phyloP scores from a whole-genome alignment of 2,888 invertebrate species.

The Pandemis cinnamomeana region DNA sequence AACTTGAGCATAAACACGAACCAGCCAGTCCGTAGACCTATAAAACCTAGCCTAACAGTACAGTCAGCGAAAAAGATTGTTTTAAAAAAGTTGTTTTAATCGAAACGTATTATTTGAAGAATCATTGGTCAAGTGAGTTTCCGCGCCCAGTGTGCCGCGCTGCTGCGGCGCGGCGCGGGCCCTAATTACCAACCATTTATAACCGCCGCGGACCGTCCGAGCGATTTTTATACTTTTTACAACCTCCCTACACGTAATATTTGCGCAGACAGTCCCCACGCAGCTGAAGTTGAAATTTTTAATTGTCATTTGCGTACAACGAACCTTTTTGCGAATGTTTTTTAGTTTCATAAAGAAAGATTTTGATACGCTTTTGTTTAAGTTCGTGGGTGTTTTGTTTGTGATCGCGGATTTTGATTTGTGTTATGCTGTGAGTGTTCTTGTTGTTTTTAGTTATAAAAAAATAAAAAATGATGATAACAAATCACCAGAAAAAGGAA shows the following conservation, averaged over 20 bases:
- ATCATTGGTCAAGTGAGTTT: neutral
- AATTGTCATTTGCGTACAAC: slow-evolving; percentile 47
- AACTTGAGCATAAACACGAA: no score
- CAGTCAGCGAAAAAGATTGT: no score
- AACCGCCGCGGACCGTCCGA: slow-evolving; percentile 70
- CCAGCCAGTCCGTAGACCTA: no score
- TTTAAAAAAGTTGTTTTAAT: no score
- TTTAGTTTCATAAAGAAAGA: slow-evolving; percentile 37
- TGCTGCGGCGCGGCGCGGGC: slow-evolving; percentile 60
- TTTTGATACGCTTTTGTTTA: slow-evolving; percentile 34
- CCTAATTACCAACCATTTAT: slow-evolving; percentile 81
- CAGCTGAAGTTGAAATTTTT: slow-evolving; percentile 52
- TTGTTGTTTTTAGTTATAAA: no score
- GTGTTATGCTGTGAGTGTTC: neutral
- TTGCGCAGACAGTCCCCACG: slow-evolving; percentile 62
- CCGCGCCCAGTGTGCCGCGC: slow-evolving; percentile 51
- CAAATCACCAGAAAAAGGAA: no score
- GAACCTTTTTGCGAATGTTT: slow-evolving; percentile 29
- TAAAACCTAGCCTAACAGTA: no score
- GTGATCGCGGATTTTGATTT: neutral
- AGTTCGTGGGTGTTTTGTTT: slow-evolving; percentile 22
- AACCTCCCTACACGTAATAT: slow-evolving; percentile 64
- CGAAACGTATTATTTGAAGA: no score
- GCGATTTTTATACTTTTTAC: slow-evolving; percentile 74
- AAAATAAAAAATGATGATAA: no score